Conservation (phyloP, 2,113 vertebrate species). For the Jaculus jaculus region DNA sequence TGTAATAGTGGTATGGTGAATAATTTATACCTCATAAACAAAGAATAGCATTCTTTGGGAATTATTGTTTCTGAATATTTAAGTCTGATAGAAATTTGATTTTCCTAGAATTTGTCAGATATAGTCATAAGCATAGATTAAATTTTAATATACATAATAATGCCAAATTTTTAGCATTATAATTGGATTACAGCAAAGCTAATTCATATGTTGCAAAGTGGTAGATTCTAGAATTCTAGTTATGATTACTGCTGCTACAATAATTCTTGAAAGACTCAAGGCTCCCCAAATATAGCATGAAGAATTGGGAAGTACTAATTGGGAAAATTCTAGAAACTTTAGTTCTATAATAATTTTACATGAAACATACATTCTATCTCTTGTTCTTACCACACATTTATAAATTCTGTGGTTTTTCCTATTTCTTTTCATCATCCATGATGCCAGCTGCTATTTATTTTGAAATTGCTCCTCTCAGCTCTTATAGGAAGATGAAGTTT, state of each 20-base stretch:
- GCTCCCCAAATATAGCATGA: neutral
- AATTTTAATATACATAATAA: neutral
- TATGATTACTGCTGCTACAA: slow-evolving; percentile 38
- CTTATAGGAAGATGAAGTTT: neutral
- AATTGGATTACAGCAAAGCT: slow-evolving; percentile 48
- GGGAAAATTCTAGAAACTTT: neutral
- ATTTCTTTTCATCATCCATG: neutral
- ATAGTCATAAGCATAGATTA: neutral
- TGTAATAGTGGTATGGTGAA: neutral
- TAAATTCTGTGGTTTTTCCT: neutral
- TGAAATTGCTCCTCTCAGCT: neutral
- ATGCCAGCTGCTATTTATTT: neutral
- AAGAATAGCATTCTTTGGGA: neutral
- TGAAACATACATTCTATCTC: neutral
- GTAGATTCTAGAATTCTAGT: slow-evolving; percentile 44
- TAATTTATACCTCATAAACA: slow-evolving; percentile 41
- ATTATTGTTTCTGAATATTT: slow-evolving; percentile 51
- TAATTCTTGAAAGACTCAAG: neutral
- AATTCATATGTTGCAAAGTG: neutral
- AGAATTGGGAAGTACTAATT: neutral
- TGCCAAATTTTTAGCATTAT: neutral
- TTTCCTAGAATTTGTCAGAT: slow-evolving; percentile 14
- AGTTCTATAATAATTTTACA: neutral
- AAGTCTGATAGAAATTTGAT: neutral
- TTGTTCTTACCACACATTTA: neutral